Evolutionary conservation across 2,888 invertebrate genomes (phyloP).

Genomic region (Beris chalybata): DNA sequence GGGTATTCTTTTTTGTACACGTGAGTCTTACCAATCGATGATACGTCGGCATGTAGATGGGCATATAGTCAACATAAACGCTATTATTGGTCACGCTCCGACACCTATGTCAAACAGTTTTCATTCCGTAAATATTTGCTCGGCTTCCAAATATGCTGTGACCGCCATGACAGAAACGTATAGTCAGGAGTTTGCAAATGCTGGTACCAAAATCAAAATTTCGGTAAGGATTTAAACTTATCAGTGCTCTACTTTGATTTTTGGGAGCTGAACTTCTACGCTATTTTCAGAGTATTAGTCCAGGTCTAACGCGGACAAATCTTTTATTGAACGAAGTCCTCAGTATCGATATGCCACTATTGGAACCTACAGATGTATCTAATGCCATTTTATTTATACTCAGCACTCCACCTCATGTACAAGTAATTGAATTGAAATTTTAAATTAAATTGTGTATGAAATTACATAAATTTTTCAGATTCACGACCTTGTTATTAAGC

Average conservation of each 20-base stretch:
- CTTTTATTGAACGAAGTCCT: slow-evolving; percentile 44
- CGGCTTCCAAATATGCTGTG: slow-evolving; percentile 46
- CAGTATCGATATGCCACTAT: slow-evolving; percentile 45
- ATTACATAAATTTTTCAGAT: not conserved
- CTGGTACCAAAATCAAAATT: slow-evolving; percentile 21
- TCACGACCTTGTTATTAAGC: slow-evolving; percentile 2
- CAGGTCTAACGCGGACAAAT: slow-evolving; percentile 57
- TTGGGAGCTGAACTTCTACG: too few species aligned
- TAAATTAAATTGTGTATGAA: too few species aligned
- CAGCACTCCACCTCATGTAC: slow-evolving; percentile 50
- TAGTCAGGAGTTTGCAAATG: too few species aligned
- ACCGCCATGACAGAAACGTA: too few species aligned
- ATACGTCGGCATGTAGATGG: slow-evolving; percentile 44
- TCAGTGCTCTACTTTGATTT: too few species aligned
- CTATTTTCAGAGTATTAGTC: slow-evolving; percentile 53
- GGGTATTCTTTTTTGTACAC: slow-evolving; percentile 55
- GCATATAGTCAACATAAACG: slow-evolving; percentile 57
- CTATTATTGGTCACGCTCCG: slow-evolving; percentile 47
- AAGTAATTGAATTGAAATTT: slow-evolving; percentile 41
- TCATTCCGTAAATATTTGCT: slow-evolving; percentile 44
- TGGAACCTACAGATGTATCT: slow-evolving; percentile 24
- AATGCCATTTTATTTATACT: slow-evolving; percentile 43
- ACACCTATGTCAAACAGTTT: slow-evolving; percentile 35
- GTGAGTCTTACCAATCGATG: slow-evolving; percentile 41
- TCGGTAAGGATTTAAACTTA: not conserved